phyloP scores from a whole-genome alignment of 2,888 invertebrate species.

The Parnassius glacialis region DNA sequence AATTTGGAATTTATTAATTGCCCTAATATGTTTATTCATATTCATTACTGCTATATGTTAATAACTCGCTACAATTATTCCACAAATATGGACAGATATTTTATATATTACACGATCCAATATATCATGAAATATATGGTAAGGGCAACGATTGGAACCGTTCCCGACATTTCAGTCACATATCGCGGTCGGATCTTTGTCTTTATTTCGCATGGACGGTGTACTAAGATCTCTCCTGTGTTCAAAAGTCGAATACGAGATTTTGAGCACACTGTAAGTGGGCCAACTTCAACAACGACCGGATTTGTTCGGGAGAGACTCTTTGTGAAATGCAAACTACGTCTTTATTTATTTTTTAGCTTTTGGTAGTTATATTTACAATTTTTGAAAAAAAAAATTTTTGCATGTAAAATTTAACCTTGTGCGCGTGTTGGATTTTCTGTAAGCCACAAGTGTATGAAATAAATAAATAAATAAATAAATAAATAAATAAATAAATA shows the following conservation, averaged over 20 bases:
- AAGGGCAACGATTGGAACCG: constrained; percentile 28
- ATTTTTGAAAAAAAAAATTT: too few relatives aligned
- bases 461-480: too few relatives aligned
- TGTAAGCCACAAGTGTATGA: too few relatives aligned
- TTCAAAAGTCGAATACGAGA: constrained; percentile 30
- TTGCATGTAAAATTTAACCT: too few relatives aligned
- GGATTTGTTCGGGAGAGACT: constrained; percentile 23
- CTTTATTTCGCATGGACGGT: constrained; percentile 37
- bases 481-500: too few relatives aligned
- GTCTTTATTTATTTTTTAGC: constrained; percentile 9
- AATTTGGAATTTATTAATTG: too few relatives aligned
- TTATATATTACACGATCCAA: too few relatives aligned
- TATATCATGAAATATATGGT: constrained; percentile 31
- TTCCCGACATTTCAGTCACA: constrained; percentile 42
- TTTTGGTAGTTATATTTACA: constrained; percentile 14
- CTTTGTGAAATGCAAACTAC: constrained; percentile 25
- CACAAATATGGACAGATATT: too few relatives aligned
- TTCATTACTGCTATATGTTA: too few relatives aligned
- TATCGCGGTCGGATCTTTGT: constrained; percentile 34
- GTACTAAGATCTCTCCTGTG: constrained; percentile 31
- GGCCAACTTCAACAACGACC: constrained; percentile 34
- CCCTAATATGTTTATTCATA: too few relatives aligned
- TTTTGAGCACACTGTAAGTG: constrained; percentile 37
- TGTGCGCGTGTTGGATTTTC: too few relatives aligned
- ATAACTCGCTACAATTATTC: too few relatives aligned